Conservation (phyloP, 2,113 vertebrate species). For the Clarias batrachus region DNA sequence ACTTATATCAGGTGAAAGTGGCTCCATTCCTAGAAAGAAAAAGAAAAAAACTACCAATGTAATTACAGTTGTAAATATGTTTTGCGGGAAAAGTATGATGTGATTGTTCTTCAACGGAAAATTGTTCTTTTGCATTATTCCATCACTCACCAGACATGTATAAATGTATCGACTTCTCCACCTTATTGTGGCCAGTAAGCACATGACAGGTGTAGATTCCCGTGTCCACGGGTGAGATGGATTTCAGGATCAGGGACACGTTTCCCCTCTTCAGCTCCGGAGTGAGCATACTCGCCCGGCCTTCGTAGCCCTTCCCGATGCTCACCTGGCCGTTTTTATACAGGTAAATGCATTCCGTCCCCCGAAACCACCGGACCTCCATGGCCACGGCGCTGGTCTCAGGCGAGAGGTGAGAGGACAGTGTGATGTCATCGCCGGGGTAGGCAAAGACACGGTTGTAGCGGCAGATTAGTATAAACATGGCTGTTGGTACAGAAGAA, state of each 20-base stretch:
- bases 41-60: not conserved
- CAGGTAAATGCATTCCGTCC: conserved; percentile 18
- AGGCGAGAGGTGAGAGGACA: conserved; percentile 43
- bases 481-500: conserved; percentile 1
- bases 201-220: conserved; percentile 48
- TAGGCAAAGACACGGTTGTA: conserved; percentile 23
- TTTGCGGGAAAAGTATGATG: not conserved
- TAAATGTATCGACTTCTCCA: conserved; percentile 33
- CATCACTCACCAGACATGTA: conserved; percentile 37
- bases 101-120: not conserved
- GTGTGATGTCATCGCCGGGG: conserved; percentile 35
- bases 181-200: not conserved
- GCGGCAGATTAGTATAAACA: conserved; percentile 39
- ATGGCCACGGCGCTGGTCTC: conserved; percentile 40
- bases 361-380: conserved; percentile 44
- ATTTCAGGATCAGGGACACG: conserved; percentile 46
- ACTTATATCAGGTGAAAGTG: conserved; percentile 28
- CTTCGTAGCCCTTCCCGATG: conserved; percentile 22
- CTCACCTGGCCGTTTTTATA: conserved; percentile 27
- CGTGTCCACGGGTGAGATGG: conserved; percentile 26
- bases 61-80: not conserved
- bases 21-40: conserved; percentile 19
- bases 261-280: conserved; percentile 47
- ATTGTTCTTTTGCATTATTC: not conserved
- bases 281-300: conserved; percentile 20